Conservation (phyloP, 2,888 invertebrate species). For the Campoletis raptor region DNA sequence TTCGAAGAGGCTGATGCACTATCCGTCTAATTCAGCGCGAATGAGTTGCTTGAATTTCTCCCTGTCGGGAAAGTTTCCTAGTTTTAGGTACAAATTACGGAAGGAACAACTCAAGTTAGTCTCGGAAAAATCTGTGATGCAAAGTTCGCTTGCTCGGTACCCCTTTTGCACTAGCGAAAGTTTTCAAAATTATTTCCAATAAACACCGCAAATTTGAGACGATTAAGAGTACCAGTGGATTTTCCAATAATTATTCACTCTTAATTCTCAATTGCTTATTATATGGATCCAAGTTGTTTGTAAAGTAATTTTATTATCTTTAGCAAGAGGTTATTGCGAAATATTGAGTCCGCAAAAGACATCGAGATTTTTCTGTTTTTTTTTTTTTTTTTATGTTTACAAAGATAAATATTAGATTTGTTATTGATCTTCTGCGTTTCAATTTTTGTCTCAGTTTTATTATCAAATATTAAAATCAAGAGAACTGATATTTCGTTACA, state of each 20-base stretch:
- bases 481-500: neutral
- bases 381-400: neutral
- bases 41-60: conserved; percentile 28
- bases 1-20: conserved; percentile 36
- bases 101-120: conserved; percentile 27
- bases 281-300: neutral
- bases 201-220: neutral
- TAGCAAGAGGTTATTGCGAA: neutral
- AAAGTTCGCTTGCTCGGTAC: conserved; percentile 2
- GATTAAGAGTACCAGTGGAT: neutral
- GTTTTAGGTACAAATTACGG: conserved; percentile 19
- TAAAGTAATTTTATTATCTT: neutral
- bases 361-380: too few species aligned
- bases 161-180: neutral
- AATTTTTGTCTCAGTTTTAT: neutral
- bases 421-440: neutral
- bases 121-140: conserved; percentile 5
- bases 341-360: too few species aligned
- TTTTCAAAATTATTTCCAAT: conserved; percentile 4
- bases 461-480: neutral
- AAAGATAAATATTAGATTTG: neutral
- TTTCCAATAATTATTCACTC: neutral
- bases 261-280: neutral
- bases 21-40: neutral
- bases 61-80: conserved; percentile 25